Evolutionary conservation across 2,113 vertebrate genomes (phyloP), one percentile per base, ranked within the genome.

Genomic region (Actenoides hombroni): DNA sequence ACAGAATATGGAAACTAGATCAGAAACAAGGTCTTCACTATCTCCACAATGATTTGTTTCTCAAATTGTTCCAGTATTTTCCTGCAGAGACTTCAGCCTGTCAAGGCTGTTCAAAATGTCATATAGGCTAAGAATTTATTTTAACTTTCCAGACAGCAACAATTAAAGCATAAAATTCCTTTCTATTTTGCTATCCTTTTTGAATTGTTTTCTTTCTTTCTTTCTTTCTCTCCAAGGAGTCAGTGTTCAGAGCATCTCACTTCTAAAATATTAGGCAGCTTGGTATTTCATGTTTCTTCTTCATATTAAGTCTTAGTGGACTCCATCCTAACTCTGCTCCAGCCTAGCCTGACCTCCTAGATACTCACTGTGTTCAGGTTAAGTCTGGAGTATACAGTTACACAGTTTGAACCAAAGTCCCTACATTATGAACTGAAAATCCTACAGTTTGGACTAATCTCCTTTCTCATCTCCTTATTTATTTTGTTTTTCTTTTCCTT

Each of bases 231-330:
- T 78, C 49, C 40, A 24, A 61, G 26, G 13, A 5, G 10, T 83
- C 85, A 82, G 9, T 18, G 3, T 78, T 80, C 60, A 69, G 97
- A 94, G 79, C 85, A 91, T 94, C 88, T 96, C 40, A 29, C 92
- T 97, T 96, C 94, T 92, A 96, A 91, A 93, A 91, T 94, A 21
- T 56, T 88, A 96, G 96, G 53, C 42, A 60, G 61, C 16, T 90
- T 93, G 69, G 61, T 82, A 90, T 77, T 89, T 54, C 67, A 59
- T 44, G 28, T 88, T 96, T 94, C 51, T 61, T 90, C 76, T 95
- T 96, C 84, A 60, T 89, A 79, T 86, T 53, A 24, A 92, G 84
- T 56, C 86, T 95, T 49, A 5, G 51, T 42, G 7, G 29, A 44
- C 81, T 82, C 74, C 20, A 4, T 63, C 94, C 89, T 70, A 51